Evolutionary conservation across 2,113 vertebrate genomes (phyloP).

Genomic region (Neodon shergylaensis): DNA sequence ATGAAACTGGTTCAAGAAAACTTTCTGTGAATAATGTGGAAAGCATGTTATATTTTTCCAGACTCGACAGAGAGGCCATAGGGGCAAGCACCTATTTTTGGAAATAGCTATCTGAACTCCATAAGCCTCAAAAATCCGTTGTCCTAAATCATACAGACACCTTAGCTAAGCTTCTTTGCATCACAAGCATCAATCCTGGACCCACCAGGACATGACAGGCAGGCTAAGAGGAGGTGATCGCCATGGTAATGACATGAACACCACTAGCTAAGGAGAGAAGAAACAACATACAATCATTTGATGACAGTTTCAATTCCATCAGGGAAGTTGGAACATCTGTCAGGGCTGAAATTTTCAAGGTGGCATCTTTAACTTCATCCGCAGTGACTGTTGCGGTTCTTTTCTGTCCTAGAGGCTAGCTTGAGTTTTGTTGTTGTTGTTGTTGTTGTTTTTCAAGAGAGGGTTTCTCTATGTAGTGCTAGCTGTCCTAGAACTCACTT

Average conservation of each 20-base stretch:
- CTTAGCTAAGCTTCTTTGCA: background rate
- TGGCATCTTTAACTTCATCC: background rate
- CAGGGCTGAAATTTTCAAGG: background rate
- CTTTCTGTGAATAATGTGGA: background rate
- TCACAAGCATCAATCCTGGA: slow-evolving; percentile 15
- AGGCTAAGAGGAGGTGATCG: background rate
- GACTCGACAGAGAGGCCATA: background rate
- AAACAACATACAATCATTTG: background rate
- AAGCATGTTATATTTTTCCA: background rate
- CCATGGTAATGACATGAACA: background rate
- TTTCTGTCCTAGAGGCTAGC: background rate
- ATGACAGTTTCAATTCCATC: background rate
- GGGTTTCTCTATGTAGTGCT: background rate
- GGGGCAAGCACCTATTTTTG: background rate
- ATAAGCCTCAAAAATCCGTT: slow-evolving; percentile 28
- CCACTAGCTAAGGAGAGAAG: background rate
- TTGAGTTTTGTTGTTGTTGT: background rate
- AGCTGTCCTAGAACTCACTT: background rate
- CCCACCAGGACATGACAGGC: background rate
- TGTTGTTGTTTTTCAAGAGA: background rate
- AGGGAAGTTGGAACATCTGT: background rate
- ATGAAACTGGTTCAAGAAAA: background rate
- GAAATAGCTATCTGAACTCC: slow-evolving; percentile 1
- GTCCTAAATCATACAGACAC: background rate
- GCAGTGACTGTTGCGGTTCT: too few species aligned